Base-by-base conservation (phyloP, 1,140 invertebrate genomes). In the Ericerus pela region DNA sequence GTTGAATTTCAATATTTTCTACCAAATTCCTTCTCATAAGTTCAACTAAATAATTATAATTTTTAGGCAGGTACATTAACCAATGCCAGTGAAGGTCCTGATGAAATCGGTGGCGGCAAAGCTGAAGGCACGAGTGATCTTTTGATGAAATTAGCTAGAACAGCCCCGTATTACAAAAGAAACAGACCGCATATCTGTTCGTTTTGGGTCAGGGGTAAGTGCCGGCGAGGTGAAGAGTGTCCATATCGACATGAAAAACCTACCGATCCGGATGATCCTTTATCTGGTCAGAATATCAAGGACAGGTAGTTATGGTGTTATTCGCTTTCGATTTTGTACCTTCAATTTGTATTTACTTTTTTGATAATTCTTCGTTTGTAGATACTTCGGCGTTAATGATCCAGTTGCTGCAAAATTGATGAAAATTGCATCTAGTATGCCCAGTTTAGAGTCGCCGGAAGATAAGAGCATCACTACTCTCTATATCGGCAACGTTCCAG, bases 171-270 rank as follows among this genome's bases (percentile, higher is more conserved):
- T 69, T 99, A 99, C 66, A 98, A 99, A 67, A 73, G 96, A 51
- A 99, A 99, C 67, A 76, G 93, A 62, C 95, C 96, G 0, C 96
- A 99, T 70, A 96, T 99, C 41, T 99, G 96, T 71, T 98, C 94
- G 0, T 99, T 99, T 70, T 99, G 95, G 92, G 95, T 99, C 0
- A 99, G 99, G 74, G 96, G 96, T 1, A 96, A 99, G 70, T 99
- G 96, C 70, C 86, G 95, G 66, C 76, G 96, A 70, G 96, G 96
- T 14, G 96, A 99, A 73, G 96, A 99, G 68, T 99, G 96, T 74
- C 96, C 96, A 0, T 99, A 99, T 69, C 78, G 96, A 20, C 96
- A 99, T 67, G 96, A 99, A 68, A 97, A 96, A 66, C 96, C 96
- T 1, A 97, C 93, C 18, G 96, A 99, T 74, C 96, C 96, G 1